Base-by-base conservation (phyloP, 2,113 vertebrate species). In the Scalopus aquaticus region DNA sequence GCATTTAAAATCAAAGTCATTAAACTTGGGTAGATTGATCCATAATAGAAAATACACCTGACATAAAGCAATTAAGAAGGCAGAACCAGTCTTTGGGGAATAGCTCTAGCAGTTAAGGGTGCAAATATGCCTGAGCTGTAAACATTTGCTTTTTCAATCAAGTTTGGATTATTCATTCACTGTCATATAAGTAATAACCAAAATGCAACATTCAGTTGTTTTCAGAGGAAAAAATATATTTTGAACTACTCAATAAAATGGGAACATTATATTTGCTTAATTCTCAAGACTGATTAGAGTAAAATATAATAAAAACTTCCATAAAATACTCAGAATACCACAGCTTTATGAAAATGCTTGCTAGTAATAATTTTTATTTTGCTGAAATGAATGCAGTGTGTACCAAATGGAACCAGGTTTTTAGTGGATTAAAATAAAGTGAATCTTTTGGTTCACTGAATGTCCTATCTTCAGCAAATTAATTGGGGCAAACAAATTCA, bases 401-500 rank as follows among this genome's bases (percentile, higher is more conserved):
- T 28, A 64, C 30, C 44, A 82, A 91, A 88, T 11, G 73, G 37
- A 96, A 60, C 54, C 39, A 35, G 37, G 22, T 51, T 96, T 92
- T 92, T 73, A 19, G 12, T 72, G 11, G 56, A 84, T 69, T 85
- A 69, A 88, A 84, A 84, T 76, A 95, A 46, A 46, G 70, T 4
- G 30, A 72, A 77, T 60, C 76, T 32, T 39, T 24, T 28, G 62
- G 62, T 42, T 92, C 37, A 44, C 16, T 88, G 64, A 19, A 46
- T 81, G 74, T 22, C 32, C 69, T 92, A n/a, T 64, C 58, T 79
- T 95, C 82, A 79, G 5, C 49, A 86, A 60, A 82, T 72, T 86
- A 97, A 95, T 79, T 94, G 65, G 65, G 30, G 81, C n/a, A 93
- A 88, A 91, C 77, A 42, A 51, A 20, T 93, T 93, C 4, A 79